Evolutionary conservation across 1,140 invertebrate genomes (phyloP), one percentile per base, ranked within the genome.

Genomic region (Trichogramma pretiosum): DNA sequence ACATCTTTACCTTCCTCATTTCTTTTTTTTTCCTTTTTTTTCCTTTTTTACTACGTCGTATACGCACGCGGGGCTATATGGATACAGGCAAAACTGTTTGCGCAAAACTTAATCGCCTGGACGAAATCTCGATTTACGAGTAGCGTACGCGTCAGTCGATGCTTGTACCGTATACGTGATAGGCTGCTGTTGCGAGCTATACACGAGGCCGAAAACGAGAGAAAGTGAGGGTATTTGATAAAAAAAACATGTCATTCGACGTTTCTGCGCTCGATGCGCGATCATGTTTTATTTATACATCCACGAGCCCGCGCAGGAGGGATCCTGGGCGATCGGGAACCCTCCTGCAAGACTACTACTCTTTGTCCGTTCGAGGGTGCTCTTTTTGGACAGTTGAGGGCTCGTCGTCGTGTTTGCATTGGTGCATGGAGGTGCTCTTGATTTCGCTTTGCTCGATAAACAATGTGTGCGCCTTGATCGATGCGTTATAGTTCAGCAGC

Each of bases 261-360:
- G 21, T n/a, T n/a, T n/a, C n/a, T 16, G 9, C n/a, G 11, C 18
- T 22, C 16, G 1, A 18, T 28, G 19, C 17, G 17, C 18, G 23
- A 21, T 26, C 42, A 46, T 40, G 42, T 45, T 50, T 50, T 50
- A 50, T 50, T 50, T 50, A 50, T 46, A n/a, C n/a, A n/a, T n/a
- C n/a, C 14, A 16, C 17, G 3, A 37, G 21, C 19, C 22, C n/a
- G 3, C n/a, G 21, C 10, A 11, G 14, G 26, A 26, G 37, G 17
- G 26, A 11, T 36, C 22, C 7, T 14, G 28, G 22, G 26, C 23
- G 32, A 30, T 9, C 17, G 14, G 44, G 10, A 35, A n/a, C 26
- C 26, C n/a, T 40, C 41, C 26, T 40, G n/a, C 21, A 26, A 46
- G n/a, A n/a, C n/a, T n/a, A n/a, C n/a, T n/a, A n/a, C n/a, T n/a